Evolutionary conservation across 2,888 invertebrate species (phyloP).

Genomic region (Microchrysa polita): DNA sequence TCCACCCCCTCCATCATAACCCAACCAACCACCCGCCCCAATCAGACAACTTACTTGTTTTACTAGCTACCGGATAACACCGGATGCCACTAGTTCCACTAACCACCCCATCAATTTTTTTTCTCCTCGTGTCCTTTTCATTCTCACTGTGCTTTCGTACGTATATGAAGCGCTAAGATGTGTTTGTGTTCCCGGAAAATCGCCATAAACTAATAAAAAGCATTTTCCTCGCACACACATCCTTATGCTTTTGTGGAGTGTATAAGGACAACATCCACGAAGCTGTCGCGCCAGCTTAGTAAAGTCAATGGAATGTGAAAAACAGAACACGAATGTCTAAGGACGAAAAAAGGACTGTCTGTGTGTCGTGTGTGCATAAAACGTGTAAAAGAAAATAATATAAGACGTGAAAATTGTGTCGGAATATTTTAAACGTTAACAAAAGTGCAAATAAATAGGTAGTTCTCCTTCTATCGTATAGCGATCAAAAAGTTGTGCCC

Average conservation of each 20-base stretch:
- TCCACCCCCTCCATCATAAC: background rate
- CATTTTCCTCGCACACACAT: constrained; percentile 15
- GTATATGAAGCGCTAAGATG: no score
- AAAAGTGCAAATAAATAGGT: no score
- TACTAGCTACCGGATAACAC: no score
- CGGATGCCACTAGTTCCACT: no score
- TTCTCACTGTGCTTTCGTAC: no score
- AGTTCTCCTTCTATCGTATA: no score
- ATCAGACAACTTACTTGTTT: no score
- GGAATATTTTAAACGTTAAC: background rate
- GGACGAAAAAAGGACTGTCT: constrained; percentile 5
- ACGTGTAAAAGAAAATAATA: background rate
- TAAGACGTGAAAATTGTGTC: constrained; percentile 15
- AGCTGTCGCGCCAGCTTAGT: constrained; percentile 1
- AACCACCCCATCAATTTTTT: no score
- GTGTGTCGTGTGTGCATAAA: background rate
- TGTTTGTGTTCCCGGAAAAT: background rate
- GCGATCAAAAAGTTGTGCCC: no score
- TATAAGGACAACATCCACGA: background rate
- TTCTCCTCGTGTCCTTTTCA: no score
- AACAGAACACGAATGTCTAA: background rate
- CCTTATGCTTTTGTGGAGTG: no score
- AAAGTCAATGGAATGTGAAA: constrained; percentile 15
- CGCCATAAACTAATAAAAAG: background rate
- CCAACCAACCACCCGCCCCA: background rate